Base-by-base conservation (phyloP, 2,797 vertebrate genomes). In the Adelosebastes latens region DNA sequence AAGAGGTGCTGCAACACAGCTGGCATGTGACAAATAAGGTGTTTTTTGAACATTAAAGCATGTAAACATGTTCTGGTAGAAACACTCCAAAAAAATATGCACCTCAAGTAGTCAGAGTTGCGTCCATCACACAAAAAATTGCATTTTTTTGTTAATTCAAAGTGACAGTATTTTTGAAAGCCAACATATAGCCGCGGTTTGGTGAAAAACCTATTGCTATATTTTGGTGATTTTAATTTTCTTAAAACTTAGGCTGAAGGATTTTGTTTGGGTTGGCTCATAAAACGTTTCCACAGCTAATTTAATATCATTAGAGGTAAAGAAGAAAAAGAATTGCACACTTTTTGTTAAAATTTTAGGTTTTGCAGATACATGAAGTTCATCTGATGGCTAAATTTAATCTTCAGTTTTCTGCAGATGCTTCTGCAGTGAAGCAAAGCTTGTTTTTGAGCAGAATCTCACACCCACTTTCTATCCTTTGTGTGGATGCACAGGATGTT, bases 401-500 rank as follows among this genome's bases (percentile, higher is more conserved):
- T 14, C 5, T 39, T 16, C 13, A 22, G 12, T 56, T 69, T 46
- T 20, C 39, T 72, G 32, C 13, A 68, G 24, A 32, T 49, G 24
- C 8, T 69, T 75, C 31, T 58, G 63, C 42, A 64, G 22, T 24
- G 61, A 72, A 11, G 34, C 58, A 36, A 3, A 61, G 18, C 22
- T 67, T 14, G 10, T 59, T 64, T 64, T n/a, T 27, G 20, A 24
- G n/a, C 72, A 60, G 8, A 32, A 10, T 53, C 39, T 75, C 55
- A 20, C 72, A 46, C 55, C 25, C 71, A 64, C 73, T 65, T 76
- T 39, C 52, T 25, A n/a, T 72, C 73, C 27, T 63, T 70, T 59
- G 20, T 18, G 9, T 69, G 70, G n/a, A 83, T 75, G 36, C 73
- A 81, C 52, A 67, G 55, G 60, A 86, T 82, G 63, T 81, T 66